Evolutionary conservation across 2,888 invertebrate genomes (phyloP).

Genomic region (Gymnosoma rotundatum): DNA sequence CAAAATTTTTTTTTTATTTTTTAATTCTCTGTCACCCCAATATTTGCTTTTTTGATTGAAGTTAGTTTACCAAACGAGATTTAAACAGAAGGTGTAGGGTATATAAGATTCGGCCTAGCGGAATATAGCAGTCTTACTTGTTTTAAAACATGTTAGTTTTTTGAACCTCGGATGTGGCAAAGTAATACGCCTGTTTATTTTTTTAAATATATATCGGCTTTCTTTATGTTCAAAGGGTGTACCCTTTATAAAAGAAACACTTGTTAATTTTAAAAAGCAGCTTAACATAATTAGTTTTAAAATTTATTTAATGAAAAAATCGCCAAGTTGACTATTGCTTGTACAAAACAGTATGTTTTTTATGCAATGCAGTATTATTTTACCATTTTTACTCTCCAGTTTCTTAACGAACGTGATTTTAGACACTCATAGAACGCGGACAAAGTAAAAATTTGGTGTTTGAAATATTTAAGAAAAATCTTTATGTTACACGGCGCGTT

Average conservation of each 20-base stretch:
- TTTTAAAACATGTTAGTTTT: too few relatives aligned
- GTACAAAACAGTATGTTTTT: slow-evolving; percentile 37
- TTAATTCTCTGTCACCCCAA: too few relatives aligned
- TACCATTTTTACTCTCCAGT: slow-evolving; percentile 76
- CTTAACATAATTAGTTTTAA: background rate
- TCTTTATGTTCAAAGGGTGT: too few relatives aligned
- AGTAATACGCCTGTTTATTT: too few relatives aligned
- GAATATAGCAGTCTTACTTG: too few relatives aligned
- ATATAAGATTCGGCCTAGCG: too few relatives aligned
- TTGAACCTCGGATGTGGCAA: too few relatives aligned
- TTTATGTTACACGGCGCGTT: slow-evolving; percentile 60
- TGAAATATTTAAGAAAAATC: slow-evolving; percentile 35
- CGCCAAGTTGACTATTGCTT: slow-evolving; percentile 21
- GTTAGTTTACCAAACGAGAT: too few relatives aligned
- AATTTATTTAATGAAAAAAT: slow-evolving; percentile 2
- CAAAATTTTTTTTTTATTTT: too few relatives aligned
- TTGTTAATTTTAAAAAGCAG: background rate
- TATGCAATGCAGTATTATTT: slow-evolving; percentile 56
- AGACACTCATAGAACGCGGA: slow-evolving; percentile 79
- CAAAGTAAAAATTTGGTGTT: slow-evolving; percentile 47
- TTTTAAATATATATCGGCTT: too few relatives aligned
- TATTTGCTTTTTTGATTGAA: too few relatives aligned
- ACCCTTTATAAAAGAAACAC: background rate
- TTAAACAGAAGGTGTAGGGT: too few relatives aligned
- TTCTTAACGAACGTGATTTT: slow-evolving; percentile 81